Base-by-base conservation (phyloP, 1,140 invertebrate species). In the Antheraea pernyi region DNA sequence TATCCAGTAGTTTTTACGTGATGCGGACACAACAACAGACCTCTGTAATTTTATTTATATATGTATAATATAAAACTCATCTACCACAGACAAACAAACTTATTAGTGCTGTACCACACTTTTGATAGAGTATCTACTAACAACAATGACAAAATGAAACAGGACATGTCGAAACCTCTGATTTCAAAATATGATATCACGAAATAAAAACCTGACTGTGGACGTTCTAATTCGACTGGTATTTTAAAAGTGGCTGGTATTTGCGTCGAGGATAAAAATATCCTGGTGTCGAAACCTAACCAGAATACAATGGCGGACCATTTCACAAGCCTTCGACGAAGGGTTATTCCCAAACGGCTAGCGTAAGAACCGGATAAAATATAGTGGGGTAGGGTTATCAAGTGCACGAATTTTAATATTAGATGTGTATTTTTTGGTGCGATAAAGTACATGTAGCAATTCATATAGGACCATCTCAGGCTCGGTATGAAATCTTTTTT, bases 281-380 rank as follows among this genome's bases (percentile, higher is more conserved):
- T 53, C 46, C 46, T 53, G 46, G 46, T 53, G 46, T 53, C 16
- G 46, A 16, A 53, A 53, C 46, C 46, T 53, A 53, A 53, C 46
- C 46, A 53, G 13, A 16, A 53, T 42, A 53, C 46, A 53, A 53
- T 53, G 16, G 46, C 46, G 6, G 1, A n/a, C 10, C 16, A 53
- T 53, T 53, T 53, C 46, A 53, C 46, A 53, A 53, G 46, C 11
- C 46, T 53, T 53, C 46, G 46, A 53, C 46, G 46, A 53, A 53
- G 46, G 46, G 46, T 53, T 53, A 53, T 53, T 53, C 46, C 46
- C 16, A 53, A 53, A 53, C 16, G 46, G 46, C 16, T 53, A 13
- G n/a, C 46, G 9, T 53, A 53, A 53, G 46, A 53, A 53, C 46
- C 46, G 46, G 46, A 53, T 53, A 53, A 53, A 53, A 53, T 53